These are phyloP conservation scores for Glyptemys insculpta DNA, from an alignment of 2,797 vertebrate genomes.

Conservation along the genomic window DNA sequence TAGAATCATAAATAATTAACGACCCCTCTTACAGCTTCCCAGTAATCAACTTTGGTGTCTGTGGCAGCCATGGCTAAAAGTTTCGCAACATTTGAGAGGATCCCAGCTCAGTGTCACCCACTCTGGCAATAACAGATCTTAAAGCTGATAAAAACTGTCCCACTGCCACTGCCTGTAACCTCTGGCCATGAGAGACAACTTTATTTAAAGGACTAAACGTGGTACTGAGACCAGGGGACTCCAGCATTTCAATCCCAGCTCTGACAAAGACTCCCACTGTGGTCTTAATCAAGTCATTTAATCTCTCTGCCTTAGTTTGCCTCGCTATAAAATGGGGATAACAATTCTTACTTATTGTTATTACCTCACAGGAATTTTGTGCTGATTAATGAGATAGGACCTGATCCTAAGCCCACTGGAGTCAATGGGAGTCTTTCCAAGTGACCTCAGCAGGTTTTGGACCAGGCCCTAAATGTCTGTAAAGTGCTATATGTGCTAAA, in stretches of 20 bases:
- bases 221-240: not conserved
- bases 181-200: not conserved
- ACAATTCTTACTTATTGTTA: not conserved
- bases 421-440: rapidly evolving
- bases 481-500: not conserved
- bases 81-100: not conserved
- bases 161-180: not conserved
- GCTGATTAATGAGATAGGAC: not conserved
- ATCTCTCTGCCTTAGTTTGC: not conserved
- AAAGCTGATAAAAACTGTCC: not conserved
- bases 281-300: not conserved
- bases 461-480: rapidly evolving
- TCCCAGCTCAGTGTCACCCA: not conserved
- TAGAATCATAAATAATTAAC: not conserved
- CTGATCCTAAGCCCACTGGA: not conserved
- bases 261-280: not conserved
- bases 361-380: not conserved
- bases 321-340: not conserved
- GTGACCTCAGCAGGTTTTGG: rapidly evolving
- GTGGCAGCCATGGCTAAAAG: not conserved
- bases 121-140: not conserved
- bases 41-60: not conserved
- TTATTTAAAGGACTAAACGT: not conserved
- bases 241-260: not conserved
- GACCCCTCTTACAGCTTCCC: not conserved